Evolutionary conservation across 2,888 invertebrate genomes (phyloP).

Genomic region (Barypeithes pellucidus): DNA sequence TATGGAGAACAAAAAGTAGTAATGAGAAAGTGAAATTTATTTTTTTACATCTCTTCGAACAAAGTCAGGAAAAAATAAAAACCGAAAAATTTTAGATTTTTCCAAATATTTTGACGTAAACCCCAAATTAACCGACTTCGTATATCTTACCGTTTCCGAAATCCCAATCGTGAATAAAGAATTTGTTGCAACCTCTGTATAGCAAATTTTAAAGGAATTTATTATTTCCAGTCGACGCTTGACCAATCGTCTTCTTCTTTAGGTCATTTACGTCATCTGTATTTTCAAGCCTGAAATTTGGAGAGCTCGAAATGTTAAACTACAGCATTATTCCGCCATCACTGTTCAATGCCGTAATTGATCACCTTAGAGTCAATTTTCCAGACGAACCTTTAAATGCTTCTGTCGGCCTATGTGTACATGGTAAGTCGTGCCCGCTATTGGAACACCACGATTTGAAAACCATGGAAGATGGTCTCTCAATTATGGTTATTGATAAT

Average conservation of each 20-base stretch:
- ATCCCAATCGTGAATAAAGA: too few relatives aligned
- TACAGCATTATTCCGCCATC: conserved; percentile 71
- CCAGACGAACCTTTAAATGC: conserved; percentile 89
- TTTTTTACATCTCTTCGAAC: too few relatives aligned
- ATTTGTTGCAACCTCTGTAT: too few relatives aligned
- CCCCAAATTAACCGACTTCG: too few relatives aligned
- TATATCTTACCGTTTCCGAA: too few relatives aligned
- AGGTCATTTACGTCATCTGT: neutral
- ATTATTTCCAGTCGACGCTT: too few relatives aligned
- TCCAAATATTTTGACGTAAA: too few relatives aligned
- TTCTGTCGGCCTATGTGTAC: conserved; percentile 81
- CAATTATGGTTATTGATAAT: conserved; percentile 78
- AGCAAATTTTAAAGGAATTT: too few relatives aligned
- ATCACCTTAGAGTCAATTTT: conserved; percentile 83
- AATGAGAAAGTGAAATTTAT: too few relatives aligned
- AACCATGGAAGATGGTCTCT: conserved; percentile 84
- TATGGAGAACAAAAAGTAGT: too few relatives aligned
- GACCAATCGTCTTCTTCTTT: neutral
- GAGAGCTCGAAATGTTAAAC: conserved; percentile 62
- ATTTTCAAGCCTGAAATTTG: neutral
- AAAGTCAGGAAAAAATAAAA: too few relatives aligned
- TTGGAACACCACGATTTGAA: conserved; percentile 82
- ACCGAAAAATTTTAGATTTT: too few relatives aligned
- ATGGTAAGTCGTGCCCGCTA: conserved; percentile 81
- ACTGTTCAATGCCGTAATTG: conserved; percentile 77